These are phyloP conservation scores for Sarcoramphus papa DNA, from an alignment of 2,797 vertebrate genomes.

Conservation along the genomic window DNA sequence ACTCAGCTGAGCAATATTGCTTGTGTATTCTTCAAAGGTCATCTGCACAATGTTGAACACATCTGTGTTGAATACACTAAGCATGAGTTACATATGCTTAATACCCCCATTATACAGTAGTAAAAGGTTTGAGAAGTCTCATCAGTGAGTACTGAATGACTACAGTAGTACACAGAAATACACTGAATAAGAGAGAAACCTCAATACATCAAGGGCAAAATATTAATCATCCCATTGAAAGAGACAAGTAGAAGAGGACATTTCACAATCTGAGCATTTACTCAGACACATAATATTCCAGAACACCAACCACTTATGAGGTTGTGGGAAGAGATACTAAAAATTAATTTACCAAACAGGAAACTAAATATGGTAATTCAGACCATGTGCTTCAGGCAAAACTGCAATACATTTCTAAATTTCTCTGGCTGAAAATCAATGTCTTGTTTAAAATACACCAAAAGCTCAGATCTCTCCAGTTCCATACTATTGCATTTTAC, in stretches of 20 bases:
- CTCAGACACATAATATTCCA: not conserved
- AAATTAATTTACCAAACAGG: not conserved
- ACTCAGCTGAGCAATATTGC: not conserved
- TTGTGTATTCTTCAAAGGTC: not conserved
- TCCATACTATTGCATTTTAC: not conserved
- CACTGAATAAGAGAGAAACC: not conserved
- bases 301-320: not conserved
- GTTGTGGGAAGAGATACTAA: not conserved
- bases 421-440: not conserved
- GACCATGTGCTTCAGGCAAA: not conserved
- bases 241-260: not conserved
- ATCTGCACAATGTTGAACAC: not conserved
- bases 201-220: not conserved
- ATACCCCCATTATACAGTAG: not conserved
- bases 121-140: not conserved
- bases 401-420: not conserved
- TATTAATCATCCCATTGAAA: not conserved
- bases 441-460: not conserved
- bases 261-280: not conserved
- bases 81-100: not conserved
- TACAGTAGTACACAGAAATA: not conserved
- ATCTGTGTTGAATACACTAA: not conserved
- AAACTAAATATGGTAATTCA: not conserved
- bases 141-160: not conserved
- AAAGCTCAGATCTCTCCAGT: not conserved